phyloP scores from a whole-genome alignment of 1,140 invertebrate genomes.

The Artemia franciscana region DNA sequence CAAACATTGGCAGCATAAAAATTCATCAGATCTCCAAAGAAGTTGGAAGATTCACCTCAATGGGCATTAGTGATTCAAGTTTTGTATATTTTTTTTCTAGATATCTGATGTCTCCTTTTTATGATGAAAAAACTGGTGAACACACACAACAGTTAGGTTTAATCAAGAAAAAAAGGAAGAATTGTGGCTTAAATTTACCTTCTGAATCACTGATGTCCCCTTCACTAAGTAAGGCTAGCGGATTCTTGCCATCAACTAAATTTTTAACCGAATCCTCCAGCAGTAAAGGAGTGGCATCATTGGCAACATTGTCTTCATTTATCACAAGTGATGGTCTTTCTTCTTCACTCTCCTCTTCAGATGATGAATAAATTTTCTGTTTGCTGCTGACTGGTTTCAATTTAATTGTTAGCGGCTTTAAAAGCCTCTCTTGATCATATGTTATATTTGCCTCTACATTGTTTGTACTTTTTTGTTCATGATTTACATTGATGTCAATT shows the following conservation, averaged over 20 bases:
- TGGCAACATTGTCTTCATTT: neutral
- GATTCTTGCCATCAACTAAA: neutral
- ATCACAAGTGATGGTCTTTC: neutral
- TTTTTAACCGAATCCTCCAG: too few relatives aligned
- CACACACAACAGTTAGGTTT: too few relatives aligned
- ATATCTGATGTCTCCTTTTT: too few relatives aligned
- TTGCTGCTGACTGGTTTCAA: neutral
- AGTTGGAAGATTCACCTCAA: too few relatives aligned
- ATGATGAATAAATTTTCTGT: neutral
- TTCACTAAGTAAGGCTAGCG: neutral
- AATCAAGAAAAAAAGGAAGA: neutral
- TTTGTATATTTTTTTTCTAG: too few relatives aligned
- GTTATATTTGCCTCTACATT: neutral
- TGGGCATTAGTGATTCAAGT: too few relatives aligned
- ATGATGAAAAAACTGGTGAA: too few relatives aligned
- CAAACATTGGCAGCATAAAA: too few relatives aligned
- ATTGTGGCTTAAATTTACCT: neutral
- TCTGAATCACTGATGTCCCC: neutral
- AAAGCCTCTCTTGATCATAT: too few relatives aligned
- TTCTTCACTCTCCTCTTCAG: neutral
- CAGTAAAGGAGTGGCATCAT: neutral
- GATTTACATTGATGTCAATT: neutral
- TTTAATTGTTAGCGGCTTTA: neutral
- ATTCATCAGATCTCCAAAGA: too few relatives aligned
- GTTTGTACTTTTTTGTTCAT: neutral